A percentile compares a stretch with the other conserved stretches of the same genome.
These are phyloP conservation scores for Nymphalis urticae DNA, from an alignment of 2,888 invertebrate species.

Conservation along the genomic window DNA sequence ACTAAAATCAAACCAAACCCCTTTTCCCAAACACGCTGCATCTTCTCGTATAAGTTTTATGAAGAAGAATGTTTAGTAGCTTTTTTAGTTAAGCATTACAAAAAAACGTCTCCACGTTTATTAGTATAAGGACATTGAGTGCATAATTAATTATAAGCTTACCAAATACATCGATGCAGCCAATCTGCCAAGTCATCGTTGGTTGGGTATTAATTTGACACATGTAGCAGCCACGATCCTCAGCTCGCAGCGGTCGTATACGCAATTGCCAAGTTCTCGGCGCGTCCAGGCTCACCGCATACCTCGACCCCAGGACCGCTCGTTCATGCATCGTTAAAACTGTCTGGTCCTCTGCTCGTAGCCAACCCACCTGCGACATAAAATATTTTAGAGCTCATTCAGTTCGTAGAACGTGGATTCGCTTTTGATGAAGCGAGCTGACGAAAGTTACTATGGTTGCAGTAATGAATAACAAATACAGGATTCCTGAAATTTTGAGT, in stretches of 20 bases:
- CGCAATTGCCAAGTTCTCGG: slow-evolving; percentile 92
- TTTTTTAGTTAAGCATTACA: no score
- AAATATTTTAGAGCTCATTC: background rate
- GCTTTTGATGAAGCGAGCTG: no score
- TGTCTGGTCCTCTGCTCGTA: slow-evolving; percentile 94
- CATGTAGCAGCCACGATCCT: slow-evolving; percentile 94
- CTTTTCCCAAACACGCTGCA: no score
- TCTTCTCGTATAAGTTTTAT: no score
- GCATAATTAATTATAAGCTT: slow-evolving; percentile 55
- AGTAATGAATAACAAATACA: no score
- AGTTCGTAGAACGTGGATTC: no score
- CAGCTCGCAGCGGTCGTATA: slow-evolving; percentile 90
- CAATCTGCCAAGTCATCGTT: slow-evolving; percentile 92
- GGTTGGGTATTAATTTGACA: slow-evolving; percentile 94
- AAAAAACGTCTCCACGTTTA: no score
- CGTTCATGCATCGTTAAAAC: slow-evolving; percentile 91
- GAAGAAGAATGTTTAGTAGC: no score
- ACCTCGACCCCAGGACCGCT: slow-evolving; percentile 91
- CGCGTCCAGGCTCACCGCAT: slow-evolving; percentile 91
- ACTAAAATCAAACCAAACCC: no score
- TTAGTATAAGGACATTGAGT: no score
- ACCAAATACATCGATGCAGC: slow-evolving; percentile 94
- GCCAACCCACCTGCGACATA: slow-evolving; percentile 89
- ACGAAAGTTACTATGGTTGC: no score
- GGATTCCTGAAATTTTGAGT: no score